phyloP scores from a whole-genome alignment of 2,888 invertebrate genomes.

The Brachyptera risi region DNA sequence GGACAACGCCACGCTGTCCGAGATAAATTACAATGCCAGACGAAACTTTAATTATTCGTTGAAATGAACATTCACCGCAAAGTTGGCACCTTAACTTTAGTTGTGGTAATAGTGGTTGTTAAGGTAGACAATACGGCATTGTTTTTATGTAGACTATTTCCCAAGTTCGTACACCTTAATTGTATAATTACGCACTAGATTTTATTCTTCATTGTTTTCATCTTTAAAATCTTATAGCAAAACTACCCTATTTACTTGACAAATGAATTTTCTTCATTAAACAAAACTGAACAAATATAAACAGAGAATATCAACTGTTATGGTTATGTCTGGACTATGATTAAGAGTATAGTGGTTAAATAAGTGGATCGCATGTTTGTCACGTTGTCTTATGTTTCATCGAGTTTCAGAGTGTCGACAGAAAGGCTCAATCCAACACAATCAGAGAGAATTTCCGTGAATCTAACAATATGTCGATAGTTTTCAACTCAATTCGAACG shows the following conservation, averaged over 20 bases:
- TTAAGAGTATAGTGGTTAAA: no score
- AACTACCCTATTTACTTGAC: no score
- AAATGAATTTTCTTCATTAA: no score
- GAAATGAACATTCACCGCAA: neutral
- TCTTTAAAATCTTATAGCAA: no score
- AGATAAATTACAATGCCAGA: neutral
- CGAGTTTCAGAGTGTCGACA: no score
- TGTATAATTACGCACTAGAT: no score
- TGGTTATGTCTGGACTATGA: no score
- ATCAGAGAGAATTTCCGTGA: constrained; percentile 3
- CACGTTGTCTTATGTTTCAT: no score
- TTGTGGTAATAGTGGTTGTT: neutral
- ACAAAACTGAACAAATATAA: no score
- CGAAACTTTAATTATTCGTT: neutral
- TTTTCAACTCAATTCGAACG: constrained; percentile 2
- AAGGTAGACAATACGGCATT: constrained; percentile 1
- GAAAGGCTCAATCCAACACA: neutral
- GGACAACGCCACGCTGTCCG: neutral
- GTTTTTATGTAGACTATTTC: neutral
- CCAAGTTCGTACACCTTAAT: neutral
- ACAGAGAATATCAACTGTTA: no score
- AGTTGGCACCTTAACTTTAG: neutral
- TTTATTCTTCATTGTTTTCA: no score
- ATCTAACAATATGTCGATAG: constrained; percentile 14
- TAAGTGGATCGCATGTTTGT: no score